A percentile compares a stretch with the other conserved stretches of the same genome.
phyloP scores from a whole-genome alignment of 2,797 vertebrate genomes.

The Cirrhinus mrigala region DNA sequence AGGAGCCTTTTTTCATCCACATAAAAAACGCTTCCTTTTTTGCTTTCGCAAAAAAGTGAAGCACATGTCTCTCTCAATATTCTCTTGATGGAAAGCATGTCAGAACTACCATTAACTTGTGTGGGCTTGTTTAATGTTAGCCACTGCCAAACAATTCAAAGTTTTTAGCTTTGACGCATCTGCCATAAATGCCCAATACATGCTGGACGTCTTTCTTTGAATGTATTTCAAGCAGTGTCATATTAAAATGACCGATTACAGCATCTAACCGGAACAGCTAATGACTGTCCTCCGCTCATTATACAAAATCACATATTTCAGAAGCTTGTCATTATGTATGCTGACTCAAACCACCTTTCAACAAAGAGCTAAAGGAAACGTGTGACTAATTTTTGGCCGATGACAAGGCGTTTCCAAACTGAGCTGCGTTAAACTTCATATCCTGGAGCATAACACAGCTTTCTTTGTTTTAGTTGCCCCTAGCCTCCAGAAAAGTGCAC shows the following conservation, averaged over 20 bases:
- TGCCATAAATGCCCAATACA: background rate
- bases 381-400: constrained; percentile 44
- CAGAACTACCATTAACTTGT: background rate
- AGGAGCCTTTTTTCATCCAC: background rate
- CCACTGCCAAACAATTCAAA: background rate
- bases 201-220: background rate
- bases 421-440: constrained; percentile 30
- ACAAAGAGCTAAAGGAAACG: constrained; percentile 34
- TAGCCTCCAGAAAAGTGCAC: constrained; percentile 64
- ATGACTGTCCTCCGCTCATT: constrained; percentile 1
- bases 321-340: constrained; percentile 32
- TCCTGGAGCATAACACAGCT: constrained; percentile 70
- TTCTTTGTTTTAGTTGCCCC: constrained; percentile 76
- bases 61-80: background rate
- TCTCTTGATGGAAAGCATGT: constrained; percentile 4
- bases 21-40: background rate
- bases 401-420: constrained; percentile 42
- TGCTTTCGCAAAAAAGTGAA: background rate
- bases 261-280: background rate
- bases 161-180: background rate
- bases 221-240: background rate
- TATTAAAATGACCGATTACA: background rate
- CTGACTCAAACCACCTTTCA: constrained; percentile 49
- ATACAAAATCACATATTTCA: constrained; percentile 28
- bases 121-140: background rate